A percentile compares a stretch with the other conserved stretches of the same genome.
phyloP scores from a whole-genome alignment of 2,113 vertebrate genomes.

The Crotalus horridus region DNA sequence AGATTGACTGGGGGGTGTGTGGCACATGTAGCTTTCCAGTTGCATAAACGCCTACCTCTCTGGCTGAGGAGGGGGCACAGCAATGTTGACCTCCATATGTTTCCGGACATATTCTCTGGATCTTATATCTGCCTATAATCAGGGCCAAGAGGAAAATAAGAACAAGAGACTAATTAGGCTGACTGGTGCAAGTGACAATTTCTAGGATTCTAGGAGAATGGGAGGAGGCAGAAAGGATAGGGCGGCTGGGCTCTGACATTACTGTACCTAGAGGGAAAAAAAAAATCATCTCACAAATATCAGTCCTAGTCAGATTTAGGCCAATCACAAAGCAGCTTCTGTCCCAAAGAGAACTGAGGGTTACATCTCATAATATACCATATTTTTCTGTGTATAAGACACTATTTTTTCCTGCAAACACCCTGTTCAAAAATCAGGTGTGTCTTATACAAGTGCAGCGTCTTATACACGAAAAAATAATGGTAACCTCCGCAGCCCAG shows the following conservation, averaged over 20 bases:
- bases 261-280: neutral
- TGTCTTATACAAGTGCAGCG: no score
- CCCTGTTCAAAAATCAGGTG: no score
- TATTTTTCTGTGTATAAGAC: no score
- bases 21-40: conserved; percentile 21
- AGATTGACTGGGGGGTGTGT: conserved; percentile 10
- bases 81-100: conserved; percentile 49
- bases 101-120: conserved; percentile 82
- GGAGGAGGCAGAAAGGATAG: neutral
- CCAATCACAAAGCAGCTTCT: neutral
- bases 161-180: neutral
- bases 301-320: neutral
- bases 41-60: conserved; percentile 53
- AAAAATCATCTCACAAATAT: neutral
- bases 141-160: neutral
- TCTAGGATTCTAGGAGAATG: neutral
- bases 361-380: neutral
- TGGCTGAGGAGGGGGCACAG: neutral
- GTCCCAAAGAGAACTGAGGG: neutral
- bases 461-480: no score
- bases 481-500: no score
- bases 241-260: neutral
- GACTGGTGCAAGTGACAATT: neutral
- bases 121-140: conserved; percentile 81
- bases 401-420: no score